phyloP scores from a whole-genome alignment of 2,888 invertebrate genomes.

The Tholera decimalis region DNA sequence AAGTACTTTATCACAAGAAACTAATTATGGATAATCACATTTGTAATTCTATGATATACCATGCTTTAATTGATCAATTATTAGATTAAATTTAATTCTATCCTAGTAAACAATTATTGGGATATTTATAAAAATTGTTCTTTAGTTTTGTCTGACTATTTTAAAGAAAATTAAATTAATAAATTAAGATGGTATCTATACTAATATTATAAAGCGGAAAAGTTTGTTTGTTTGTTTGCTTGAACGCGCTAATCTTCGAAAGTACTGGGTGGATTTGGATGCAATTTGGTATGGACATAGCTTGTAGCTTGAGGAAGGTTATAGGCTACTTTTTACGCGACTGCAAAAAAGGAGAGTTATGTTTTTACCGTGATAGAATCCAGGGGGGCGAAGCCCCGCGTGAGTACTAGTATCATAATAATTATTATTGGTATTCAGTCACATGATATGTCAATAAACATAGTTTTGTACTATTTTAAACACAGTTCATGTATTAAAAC shows the following conservation, averaged over 20 bases:
- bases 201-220: slow-evolving; percentile 1
- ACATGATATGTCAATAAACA: too few species aligned
- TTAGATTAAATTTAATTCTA: slow-evolving; percentile 3
- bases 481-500: not conserved
- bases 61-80: slow-evolving; percentile 33
- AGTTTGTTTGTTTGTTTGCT: too few species aligned
- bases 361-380: too few species aligned
- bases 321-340: too few species aligned
- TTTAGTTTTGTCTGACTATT: not conserved
- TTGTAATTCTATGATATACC: slow-evolving; percentile 33
- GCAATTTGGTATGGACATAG: too few species aligned
- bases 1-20: slow-evolving; percentile 14
- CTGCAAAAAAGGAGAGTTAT: too few species aligned
- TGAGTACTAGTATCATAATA: too few species aligned
- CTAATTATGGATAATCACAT: slow-evolving; percentile 32
- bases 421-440: not conserved
- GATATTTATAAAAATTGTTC: slow-evolving; percentile 16
- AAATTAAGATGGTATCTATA: not conserved
- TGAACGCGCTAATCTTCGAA: too few species aligned
- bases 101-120: slow-evolving; percentile 2
- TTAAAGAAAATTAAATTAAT: not conserved
- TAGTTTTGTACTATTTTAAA: too few species aligned
- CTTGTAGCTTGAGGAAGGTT: too few species aligned
- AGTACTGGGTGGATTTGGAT: too few species aligned
- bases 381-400: too few species aligned